A percentile compares a stretch with the other conserved stretches of the same genome.
These are phyloP conservation scores for Oeneis ivallda DNA, from an alignment of 2,888 invertebrate genomes.

Conservation along the genomic window DNA sequence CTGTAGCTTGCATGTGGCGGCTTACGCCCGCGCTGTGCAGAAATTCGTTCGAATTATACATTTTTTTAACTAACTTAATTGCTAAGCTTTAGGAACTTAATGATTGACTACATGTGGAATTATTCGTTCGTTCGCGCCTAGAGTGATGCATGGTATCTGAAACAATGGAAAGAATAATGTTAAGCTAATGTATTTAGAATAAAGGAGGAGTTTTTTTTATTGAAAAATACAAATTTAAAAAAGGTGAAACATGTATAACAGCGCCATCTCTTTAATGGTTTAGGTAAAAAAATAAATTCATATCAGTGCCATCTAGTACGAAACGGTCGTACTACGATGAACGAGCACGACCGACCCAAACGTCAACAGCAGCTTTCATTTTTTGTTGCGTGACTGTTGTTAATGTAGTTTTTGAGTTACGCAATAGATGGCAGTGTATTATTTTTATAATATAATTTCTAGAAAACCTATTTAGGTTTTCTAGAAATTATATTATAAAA, in stretches of 20 bases:
- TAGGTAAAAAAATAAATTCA: background rate
- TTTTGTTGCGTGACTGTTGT: background rate
- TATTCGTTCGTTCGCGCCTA: constrained; percentile 58
- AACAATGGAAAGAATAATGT: constrained; percentile 58
- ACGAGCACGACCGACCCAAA: background rate
- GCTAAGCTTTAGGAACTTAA: constrained; percentile 69
- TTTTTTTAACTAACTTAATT: constrained; percentile 56
- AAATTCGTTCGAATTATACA: constrained; percentile 76
- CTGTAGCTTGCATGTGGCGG: constrained; percentile 76
- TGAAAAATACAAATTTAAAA: too few species aligned
- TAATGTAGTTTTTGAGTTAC: background rate
- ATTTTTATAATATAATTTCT: too few species aligned
- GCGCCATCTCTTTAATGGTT: background rate
- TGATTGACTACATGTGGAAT: constrained; percentile 75
- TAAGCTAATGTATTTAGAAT: too few species aligned
- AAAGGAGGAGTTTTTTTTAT: too few species aligned
- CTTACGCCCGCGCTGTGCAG: constrained; percentile 75
- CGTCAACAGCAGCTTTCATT: background rate
- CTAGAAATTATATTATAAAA: too few species aligned
- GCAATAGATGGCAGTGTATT: constrained; percentile 5
- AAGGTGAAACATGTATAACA: background rate
- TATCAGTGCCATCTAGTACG: constrained; percentile 11
- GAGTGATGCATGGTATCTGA: constrained; percentile 57
- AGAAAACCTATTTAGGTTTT: too few species aligned
- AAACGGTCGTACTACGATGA: background rate